phyloP scores from a whole-genome alignment of 1,140 invertebrate genomes.

The Zaprionus gabonicus region DNA sequence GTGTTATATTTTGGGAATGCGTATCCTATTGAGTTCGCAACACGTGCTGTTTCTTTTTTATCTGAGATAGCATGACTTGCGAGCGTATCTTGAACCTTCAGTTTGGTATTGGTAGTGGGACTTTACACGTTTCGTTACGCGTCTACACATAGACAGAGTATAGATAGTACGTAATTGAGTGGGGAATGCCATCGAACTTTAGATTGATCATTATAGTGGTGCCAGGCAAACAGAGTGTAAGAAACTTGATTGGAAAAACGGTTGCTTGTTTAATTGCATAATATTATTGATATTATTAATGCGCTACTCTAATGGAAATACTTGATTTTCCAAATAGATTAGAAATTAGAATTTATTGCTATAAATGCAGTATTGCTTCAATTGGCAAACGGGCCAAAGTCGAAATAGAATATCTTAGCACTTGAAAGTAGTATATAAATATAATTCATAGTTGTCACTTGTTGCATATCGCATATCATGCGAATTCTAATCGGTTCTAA shows the following conservation, averaged over 20 bases:
- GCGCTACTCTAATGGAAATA: not conserved
- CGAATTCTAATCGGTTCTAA: conserved; percentile 15
- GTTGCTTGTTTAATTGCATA: conserved; percentile 33
- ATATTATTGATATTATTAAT: conserved; percentile 7
- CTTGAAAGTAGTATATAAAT: not conserved
- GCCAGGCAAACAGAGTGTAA: conserved; percentile 11
- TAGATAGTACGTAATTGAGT: conserved; percentile 47
- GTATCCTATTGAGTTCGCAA: conserved; percentile 21
- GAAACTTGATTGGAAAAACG: conserved; percentile 29
- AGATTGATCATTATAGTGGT: conserved; percentile 28
- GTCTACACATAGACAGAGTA: conserved; percentile 7
- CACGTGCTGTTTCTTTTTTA: conserved; percentile 29
- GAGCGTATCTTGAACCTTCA: conserved; percentile 16
- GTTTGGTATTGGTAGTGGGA: conserved; percentile 10
- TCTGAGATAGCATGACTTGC: conserved; percentile 31
- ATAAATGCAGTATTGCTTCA: not conserved
- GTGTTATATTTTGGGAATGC: not conserved
- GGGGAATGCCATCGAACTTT: conserved; percentile 44
- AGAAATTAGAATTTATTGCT: not conserved
- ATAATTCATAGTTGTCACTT: not conserved
- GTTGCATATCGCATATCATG: conserved; percentile 25
- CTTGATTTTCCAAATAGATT: not conserved
- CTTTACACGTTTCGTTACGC: conserved; percentile 3
- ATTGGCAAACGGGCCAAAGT: not conserved
- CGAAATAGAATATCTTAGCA: conserved; percentile 6